Evolutionary conservation across 1,140 invertebrate species (phyloP).

Genomic region (Campoletis sonorensis): DNA sequence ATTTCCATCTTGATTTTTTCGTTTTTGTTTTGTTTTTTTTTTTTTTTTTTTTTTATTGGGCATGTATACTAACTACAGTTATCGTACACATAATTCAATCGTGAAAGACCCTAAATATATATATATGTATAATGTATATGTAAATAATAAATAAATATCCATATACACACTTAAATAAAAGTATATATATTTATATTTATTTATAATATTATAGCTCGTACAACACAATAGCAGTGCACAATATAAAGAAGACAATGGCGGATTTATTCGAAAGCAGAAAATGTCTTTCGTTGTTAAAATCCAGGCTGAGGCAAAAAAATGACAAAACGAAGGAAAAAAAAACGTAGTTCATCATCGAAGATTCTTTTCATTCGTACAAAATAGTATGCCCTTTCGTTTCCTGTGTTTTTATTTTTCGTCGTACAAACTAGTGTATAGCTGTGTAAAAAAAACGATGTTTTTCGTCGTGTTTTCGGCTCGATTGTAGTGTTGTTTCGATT

Average conservation of each 20-base stretch:
- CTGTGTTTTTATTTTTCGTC: neutral
- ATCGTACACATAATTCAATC: conserved; percentile 42
- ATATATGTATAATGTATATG: too few species aligned
- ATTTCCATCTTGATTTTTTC: neutral
- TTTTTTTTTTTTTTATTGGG: conserved; percentile 47
- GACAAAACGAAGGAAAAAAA: neutral
- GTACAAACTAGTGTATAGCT: conserved; percentile 27
- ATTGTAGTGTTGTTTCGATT: neutral
- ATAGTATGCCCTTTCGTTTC: neutral
- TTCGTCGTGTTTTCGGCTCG: neutral
- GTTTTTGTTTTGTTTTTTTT: too few species aligned
- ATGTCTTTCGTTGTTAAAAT: conserved; percentile 10
- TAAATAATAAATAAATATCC: too few species aligned
- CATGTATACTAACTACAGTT: conserved; percentile 47
- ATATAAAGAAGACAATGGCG: conserved; percentile 43
- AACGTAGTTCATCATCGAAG: neutral
- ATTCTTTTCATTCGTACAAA: neutral
- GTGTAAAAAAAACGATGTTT: conserved; percentile 4
- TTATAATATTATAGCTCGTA: conserved; percentile 34
- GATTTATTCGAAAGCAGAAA: conserved; percentile 29
- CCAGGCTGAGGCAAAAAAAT: conserved; percentile 26
- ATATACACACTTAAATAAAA: too few species aligned
- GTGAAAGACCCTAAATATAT: conserved; percentile 36
- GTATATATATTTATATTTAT: conserved; percentile 1
- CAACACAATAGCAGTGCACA: conserved; percentile 48